Conservation (phyloP, 2,113 vertebrate species). For the Manacus vitellinus region DNA sequence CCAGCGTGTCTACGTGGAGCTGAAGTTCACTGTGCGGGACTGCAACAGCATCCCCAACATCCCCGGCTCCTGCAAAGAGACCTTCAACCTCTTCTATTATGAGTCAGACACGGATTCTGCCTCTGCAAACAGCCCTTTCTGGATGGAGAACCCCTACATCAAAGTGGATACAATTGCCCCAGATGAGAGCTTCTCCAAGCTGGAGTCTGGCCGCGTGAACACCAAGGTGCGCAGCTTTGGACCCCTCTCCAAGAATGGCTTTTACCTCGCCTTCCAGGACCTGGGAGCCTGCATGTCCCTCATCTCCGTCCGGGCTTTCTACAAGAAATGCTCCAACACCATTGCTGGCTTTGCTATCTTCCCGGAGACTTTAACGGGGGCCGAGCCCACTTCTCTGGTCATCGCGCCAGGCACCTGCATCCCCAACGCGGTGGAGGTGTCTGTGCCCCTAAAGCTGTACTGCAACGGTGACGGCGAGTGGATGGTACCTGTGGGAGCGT, state of each 20-base stretch:
- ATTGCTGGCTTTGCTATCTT: conserved; percentile 95
- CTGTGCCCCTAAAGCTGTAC: conserved; percentile 95
- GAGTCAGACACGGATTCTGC: conserved; percentile 94
- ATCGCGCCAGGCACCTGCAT: conserved; percentile 95
- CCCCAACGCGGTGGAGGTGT: conserved; percentile 90
- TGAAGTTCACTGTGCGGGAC: conserved; percentile 95
- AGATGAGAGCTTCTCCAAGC: conserved; percentile 92
- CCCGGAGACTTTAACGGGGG: conserved; percentile 95
- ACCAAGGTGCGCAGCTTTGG: conserved; percentile 98
- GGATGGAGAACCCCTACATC: conserved; percentile 99
- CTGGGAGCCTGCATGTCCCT: conserved; percentile 97
- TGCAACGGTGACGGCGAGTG: conserved; percentile 97
- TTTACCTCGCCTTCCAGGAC: conserved; percentile 98
- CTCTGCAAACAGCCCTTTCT: conserved; percentile 92
- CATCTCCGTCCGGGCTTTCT: conserved; percentile 96
- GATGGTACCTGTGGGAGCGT: conserved; percentile 97
- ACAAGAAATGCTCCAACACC: conserved; percentile 95
- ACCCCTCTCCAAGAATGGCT: conserved; percentile 93
- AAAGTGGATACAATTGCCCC: conserved; percentile 99
- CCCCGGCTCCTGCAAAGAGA: conserved; percentile 97
- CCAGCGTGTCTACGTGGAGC: conserved; percentile 93
- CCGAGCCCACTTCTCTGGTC: conserved; percentile 94
- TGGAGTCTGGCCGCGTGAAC: conserved; percentile 91
- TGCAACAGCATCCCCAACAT: conserved; percentile 98
- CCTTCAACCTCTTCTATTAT: conserved; percentile 98